Evolutionary conservation across 1,140 invertebrate species (phyloP), one percentile per base, ranked within the genome.

Genomic region (Drosophila obscura): DNA sequence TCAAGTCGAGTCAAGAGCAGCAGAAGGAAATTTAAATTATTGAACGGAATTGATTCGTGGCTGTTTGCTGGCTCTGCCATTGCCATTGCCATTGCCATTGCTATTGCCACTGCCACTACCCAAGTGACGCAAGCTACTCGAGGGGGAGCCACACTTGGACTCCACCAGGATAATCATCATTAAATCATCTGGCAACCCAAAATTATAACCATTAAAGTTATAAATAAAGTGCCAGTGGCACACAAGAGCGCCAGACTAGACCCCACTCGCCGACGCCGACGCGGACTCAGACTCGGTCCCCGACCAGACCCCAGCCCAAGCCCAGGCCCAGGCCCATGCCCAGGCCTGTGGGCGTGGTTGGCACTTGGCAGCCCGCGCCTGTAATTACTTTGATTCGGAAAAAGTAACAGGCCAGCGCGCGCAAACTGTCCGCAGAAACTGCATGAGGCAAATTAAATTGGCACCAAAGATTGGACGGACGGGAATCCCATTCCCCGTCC

Each of bases 121-220:
- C 68, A 73, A 59, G 69, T 82, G 83, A 88, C 82, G 83, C 78
- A 85, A 82, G 76, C 35, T 11, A 13, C 35, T 61, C 51, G 35
- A 9, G 45, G 43, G 41, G 46, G 61, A 73, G 76, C 51, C 57
- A 28, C 8, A 31, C 19, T 19, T 19, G 56, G 31, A 28, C 63
- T 15, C 19, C 19, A 26, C 56, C 73, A 75, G 78, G 60, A 85
- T 82, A 87, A 88, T 88, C 82, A 87, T 85, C 82, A 85, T 82
- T 85, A 87, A 88, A 88, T 74, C 84, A 77, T 83, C 83, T 75
- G 75, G 72, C 65, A 76, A 78, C 66, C 72, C 82, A 82, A 83
- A 87, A 87, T 87, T 87, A 88, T 87, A 88, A 64, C 83, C 83
- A 87, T 87, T 83, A 88, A 81, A 76, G 76, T 77, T 88, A 87